Evolutionary conservation across 2,113 vertebrate species (phyloP), one percentile per base, ranked within the genome.

Genomic region (Muscicapa adusta): DNA sequence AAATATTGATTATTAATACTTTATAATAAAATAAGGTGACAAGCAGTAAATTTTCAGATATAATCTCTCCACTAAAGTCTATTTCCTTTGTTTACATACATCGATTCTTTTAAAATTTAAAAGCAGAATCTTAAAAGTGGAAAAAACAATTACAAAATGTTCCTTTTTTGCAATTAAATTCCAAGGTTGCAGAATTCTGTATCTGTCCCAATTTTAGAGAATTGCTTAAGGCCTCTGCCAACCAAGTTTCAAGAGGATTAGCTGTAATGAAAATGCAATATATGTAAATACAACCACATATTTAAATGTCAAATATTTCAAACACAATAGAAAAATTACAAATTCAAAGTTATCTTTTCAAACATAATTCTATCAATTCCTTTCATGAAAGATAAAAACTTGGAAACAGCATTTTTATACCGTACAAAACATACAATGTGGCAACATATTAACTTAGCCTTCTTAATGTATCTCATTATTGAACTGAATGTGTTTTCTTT

Each of bases 191-290:
- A 93, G 65, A 93, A 94, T 74, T 86, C 56, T 57, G 24, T 93
- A 70, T 93, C 78, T 95, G 95, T 93, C 95, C 95, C 90, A 96
- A 86, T 96, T 96, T 93, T 93, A 85, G 76, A 80, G 75, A 94
- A 96, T 88, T 91, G 96, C 96, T 96, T 95, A 95, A 95, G 93
- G 95, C 96, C 96, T 96, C 78, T 97, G 95, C 85, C 93, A 97
- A 95, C 78, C 93, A 97, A 97, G 82, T 97, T 97, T 96, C 95
- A 97, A 96, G 94, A 94, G 91, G 94, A 97, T 97, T 97, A 96
- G 72, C 82, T 77, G 53, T 95, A 96, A 96, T 96, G 95, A 97
- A 97, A 97, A 97, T 96, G 95, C 96, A 97, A 95, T 89, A 94
- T 96, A 97, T 96, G 94, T 97, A 97, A 97, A 97, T 97, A 96